Percentiles rank a stretch among this genome's conserved stretches.
These are phyloP conservation scores for Halictus ligatus DNA, from an alignment of 2,888 invertebrate species.

Conservation along the genomic window DNA sequence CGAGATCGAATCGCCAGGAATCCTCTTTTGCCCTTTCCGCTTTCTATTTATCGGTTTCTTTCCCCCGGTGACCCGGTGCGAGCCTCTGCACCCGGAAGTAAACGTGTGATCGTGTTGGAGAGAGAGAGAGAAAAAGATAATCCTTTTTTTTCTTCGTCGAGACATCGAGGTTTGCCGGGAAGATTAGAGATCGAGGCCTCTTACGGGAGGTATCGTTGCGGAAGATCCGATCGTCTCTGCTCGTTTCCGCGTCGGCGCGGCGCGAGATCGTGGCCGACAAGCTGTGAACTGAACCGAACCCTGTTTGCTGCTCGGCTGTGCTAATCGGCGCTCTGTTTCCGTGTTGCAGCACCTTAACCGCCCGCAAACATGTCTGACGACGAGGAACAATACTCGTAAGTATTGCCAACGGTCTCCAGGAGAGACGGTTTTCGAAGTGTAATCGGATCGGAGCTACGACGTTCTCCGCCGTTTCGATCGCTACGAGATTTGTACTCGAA, in stretches of 20 bases:
- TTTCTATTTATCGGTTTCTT: background rate
- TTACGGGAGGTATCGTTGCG: background rate
- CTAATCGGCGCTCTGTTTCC: conserved; percentile 70
- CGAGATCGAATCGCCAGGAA: conserved; percentile 36
- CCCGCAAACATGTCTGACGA: conserved; percentile 96
- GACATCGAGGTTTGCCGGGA: background rate
- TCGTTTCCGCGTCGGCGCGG: background rate
- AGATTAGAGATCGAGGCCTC: no score
- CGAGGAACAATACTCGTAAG: conserved; percentile 97
- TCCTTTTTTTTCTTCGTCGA: background rate
- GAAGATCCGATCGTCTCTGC: background rate
- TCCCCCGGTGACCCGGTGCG: background rate
- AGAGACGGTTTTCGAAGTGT: background rate
- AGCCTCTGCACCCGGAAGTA: background rate
- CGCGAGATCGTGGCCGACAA: background rate
- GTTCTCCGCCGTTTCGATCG: conserved; percentile 18
- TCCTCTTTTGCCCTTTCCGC: background rate
- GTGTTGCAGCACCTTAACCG: conserved; percentile 87
- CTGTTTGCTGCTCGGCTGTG: conserved; percentile 18
- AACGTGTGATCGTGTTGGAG: background rate
- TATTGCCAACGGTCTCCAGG: conserved; percentile 80
- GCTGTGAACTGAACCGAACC: background rate
- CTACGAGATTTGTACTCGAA: no score
- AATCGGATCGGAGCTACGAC: conserved; percentile 10
- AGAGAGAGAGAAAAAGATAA: background rate